Base-by-base conservation (phyloP, 2,888 invertebrate species). In the Chaetogeoica ovagalla region DNA sequence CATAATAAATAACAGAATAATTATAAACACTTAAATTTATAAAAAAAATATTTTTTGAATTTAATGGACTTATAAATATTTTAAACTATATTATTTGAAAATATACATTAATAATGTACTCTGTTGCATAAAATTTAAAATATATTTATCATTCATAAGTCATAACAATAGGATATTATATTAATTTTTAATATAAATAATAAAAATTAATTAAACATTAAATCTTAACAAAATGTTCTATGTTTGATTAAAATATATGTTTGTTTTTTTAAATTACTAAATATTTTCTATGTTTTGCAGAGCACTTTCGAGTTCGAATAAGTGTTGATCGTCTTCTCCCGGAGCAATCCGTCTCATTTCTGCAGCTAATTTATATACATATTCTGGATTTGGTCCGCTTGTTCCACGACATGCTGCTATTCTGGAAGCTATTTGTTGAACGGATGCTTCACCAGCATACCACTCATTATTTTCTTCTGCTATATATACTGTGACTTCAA, bases 301-400 rank as follows among this genome's bases (percentile, higher is more conserved):
- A 83, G 89, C 89, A 39, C 85, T 85, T 86, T 95, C 95, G 57
- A 96, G 86, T 30, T 89, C 87, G 85, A 90, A 92, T 4, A 97
- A 87, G 87, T 97, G 96, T 0, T 90, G 88, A 85, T 97, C 96
- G 3, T 89, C 83, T 0, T 91, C 89, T 19, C 90, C 90, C 0
- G 94, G 93, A 52, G 91, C 92, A 48, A 96, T 88, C 63, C 88
- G 86, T 81, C 92, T 88, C 93, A 96, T 93, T 0, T 94, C 90
- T 68, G 91, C 87, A 0, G 94, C 94, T 83, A 97, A 88, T 84
- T 94, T 93, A 84, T 94, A 93, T 0, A 98, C 89, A 88, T 98
- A 98, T 84, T 98, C 98, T 62, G 91, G 91, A 86, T 98, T 98
- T 0, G 91, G 86, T 0, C 98, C 98, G 86, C 97, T 97, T 0